Percentiles rank a stretch among this genome's conserved stretches.
Conservation (phyloP, 2,113 vertebrate genomes). For the Oreochromis spilurus region DNA sequence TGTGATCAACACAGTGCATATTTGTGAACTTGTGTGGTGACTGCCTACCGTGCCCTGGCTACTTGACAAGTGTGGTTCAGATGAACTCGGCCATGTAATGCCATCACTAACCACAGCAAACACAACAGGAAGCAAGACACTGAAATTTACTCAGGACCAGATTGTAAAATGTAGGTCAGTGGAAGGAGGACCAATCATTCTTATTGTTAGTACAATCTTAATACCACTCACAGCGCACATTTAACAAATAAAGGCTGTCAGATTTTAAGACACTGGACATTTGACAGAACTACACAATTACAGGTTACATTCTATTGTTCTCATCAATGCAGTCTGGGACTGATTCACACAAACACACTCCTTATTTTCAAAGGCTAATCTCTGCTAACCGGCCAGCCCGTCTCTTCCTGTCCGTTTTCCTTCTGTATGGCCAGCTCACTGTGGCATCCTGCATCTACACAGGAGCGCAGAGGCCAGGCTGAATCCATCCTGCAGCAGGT, state of each 20-base stretch:
- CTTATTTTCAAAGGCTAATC: neutral
- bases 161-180: neutral
- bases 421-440: neutral
- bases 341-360: neutral
- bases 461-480: fast-evolving
- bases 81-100: neutral
- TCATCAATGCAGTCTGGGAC: neutral
- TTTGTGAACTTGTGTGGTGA: neutral
- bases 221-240: neutral
- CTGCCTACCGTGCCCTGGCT: neutral
- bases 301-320: neutral
- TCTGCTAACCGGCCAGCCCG: neutral
- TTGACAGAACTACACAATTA: neutral
- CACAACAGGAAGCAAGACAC: neutral
- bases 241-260: neutral
- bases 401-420: neutral
- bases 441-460: neutral
- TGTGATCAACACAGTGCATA: neutral
- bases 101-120: neutral
- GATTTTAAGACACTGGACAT: neutral
- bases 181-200: neutral
- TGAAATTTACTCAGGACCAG: neutral
- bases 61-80: neutral
- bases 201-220: neutral
- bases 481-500: neutral